phyloP scores from a whole-genome alignment of 2,113 vertebrate species.

The Caracal caracal region DNA sequence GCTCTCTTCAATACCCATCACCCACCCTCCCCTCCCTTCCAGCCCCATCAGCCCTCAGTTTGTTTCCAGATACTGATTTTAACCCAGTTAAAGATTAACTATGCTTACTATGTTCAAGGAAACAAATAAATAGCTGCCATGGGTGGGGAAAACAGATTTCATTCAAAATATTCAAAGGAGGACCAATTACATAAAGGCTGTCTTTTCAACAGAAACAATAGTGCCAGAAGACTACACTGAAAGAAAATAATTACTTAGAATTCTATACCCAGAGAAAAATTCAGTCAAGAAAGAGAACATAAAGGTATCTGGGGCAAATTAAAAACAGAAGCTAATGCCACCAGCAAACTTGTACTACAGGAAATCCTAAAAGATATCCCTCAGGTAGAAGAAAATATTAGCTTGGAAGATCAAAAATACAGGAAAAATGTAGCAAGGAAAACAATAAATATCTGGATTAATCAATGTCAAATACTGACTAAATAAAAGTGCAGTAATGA shows the following conservation, averaged over 20 bases:
- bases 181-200: not conserved
- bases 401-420: not conserved
- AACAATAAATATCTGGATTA: not conserved
- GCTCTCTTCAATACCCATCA: too few species aligned
- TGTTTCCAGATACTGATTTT: not conserved
- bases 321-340: not conserved
- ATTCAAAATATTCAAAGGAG: not conserved
- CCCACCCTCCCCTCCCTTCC: too few species aligned
- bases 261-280: not conserved
- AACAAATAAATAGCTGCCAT: not conserved
- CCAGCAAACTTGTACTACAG: not conserved
- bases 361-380: not conserved
- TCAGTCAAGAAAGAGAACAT: not conserved
- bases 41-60: too few species aligned
- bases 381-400: not conserved
- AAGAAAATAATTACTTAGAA: not conserved
- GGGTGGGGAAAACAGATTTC: not conserved
- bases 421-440: not conserved
- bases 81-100: not conserved
- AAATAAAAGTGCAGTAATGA: not conserved
- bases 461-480: not conserved
- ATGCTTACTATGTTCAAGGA: not conserved
- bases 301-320: not conserved
- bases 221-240: not conserved
- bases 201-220: not conserved